phyloP scores from a whole-genome alignment of 1,140 invertebrate species.

The Zaprionus camerounensis region DNA sequence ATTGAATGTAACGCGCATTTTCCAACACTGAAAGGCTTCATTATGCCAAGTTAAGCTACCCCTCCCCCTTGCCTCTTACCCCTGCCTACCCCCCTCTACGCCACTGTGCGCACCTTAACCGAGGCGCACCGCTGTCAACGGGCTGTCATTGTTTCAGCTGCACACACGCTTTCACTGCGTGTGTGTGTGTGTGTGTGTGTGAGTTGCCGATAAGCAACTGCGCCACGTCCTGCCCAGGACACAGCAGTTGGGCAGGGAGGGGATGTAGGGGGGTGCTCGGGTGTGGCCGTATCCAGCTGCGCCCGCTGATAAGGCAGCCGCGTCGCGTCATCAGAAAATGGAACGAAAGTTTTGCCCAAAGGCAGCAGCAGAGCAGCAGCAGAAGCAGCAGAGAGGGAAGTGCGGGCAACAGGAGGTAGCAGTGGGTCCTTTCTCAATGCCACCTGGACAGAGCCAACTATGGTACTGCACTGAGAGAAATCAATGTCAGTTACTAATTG shows the following conservation, averaged over 20 bases:
- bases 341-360: slow-evolving; percentile 40
- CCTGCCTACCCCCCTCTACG: background rate
- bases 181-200: slow-evolving; percentile 43
- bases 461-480: background rate
- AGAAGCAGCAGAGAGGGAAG: background rate
- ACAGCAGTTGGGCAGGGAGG: background rate
- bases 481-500: background rate
- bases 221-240: slow-evolving; percentile 50
- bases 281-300: slow-evolving; percentile 25
- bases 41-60: slow-evolving; percentile 42
- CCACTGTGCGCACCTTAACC: slow-evolving; percentile 1
- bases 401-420: background rate
- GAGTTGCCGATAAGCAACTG: slow-evolving; percentile 63
- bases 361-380: background rate
- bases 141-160: slow-evolving; percentile 77
- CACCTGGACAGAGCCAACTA: slow-evolving; percentile 38
- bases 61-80: too few relatives aligned
- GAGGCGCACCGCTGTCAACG: slow-evolving; percentile 59
- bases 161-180: slow-evolving; percentile 16
- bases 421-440: background rate
- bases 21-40: slow-evolving; percentile 75
- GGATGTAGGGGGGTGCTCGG: slow-evolving; percentile 19
- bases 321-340: slow-evolving; percentile 71
- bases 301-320: slow-evolving; percentile 41
- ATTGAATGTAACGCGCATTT: slow-evolving; percentile 76